These are phyloP conservation scores for Hemiprocne comata DNA, from an alignment of 2,113 vertebrate genomes.

Conservation along the genomic window DNA sequence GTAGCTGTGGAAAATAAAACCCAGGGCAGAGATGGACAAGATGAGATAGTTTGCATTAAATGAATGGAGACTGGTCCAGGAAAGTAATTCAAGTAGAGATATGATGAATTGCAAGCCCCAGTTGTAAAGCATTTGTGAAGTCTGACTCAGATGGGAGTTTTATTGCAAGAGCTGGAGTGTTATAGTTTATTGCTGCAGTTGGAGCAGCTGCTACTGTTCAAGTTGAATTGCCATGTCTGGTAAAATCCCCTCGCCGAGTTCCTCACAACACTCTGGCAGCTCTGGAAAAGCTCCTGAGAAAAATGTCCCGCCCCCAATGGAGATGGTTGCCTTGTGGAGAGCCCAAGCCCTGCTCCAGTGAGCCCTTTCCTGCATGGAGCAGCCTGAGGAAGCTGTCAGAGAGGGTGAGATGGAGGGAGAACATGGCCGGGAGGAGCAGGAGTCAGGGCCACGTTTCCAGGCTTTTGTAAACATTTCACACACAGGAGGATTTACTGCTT, in stretches of 20 bases:
- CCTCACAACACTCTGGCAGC: not conserved
- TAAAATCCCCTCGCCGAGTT: not conserved
- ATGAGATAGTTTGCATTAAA: not conserved
- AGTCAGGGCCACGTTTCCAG: not conserved
- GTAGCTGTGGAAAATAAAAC: not conserved
- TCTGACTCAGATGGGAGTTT: not conserved
- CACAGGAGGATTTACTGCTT: not conserved
- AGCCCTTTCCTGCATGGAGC: accelerated
- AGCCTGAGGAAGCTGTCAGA: not conserved
- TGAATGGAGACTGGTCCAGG: not conserved
- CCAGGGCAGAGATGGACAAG: not conserved
- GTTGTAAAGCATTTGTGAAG: not conserved
- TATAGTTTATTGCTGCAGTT: not conserved
- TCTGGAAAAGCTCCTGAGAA: not conserved
- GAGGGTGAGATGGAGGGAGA: not conserved
- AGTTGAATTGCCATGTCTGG: not conserved
- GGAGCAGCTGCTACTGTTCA: not conserved
- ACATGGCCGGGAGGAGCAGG: accelerated
- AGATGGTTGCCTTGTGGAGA: accelerated
- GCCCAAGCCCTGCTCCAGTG: not conserved
- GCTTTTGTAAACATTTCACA: not conserved
- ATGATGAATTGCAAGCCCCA: not conserved
- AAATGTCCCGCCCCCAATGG: accelerated
- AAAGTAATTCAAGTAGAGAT: not conserved
- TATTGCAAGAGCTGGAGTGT: not conserved